Base-by-base conservation (phyloP, 2,888 invertebrate species). In the Tuberolachnus salignus region DNA sequence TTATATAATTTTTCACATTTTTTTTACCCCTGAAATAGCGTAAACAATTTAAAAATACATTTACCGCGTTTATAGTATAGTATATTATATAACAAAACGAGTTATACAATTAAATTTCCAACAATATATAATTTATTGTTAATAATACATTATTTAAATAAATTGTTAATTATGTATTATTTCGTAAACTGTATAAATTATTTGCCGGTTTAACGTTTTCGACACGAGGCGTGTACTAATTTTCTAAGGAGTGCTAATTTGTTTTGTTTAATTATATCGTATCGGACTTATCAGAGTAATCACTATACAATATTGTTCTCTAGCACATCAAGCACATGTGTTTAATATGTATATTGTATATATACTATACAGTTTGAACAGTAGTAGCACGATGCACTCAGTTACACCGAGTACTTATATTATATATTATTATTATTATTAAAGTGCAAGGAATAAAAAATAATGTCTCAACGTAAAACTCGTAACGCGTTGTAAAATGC, bases 401-500 rank as follows among this genome's bases (percentile, higher is more conserved):
- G 16, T 23, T 23, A 10, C 11, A 21, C n/a, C 23, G n/a, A 34
- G 4, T 42, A n/a, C n/a, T n/a, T n/a, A n/a, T 63, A 21, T 19
- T 19, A 44, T 64, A 19, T 64, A 64, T 64, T 51, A 51, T 51
- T 14, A 51, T 42, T 59, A 59, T 34, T 14, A 16, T 42, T 34
- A 69, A 19, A 21, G 34, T 19, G 53, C 34, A n/a, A 34, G 19
- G 34, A 67, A 69, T 69, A 69, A 69, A 69, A 69, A 69, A 53
- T 53, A 69, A 69, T 53, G 69, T 53, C 42, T 16, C 34, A 14
- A 34, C 51, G 46, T 19, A 53, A 69, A 69, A 53, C 53, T 69
- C 69, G 42, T 69, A 69, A 53, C 53, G 53, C 69, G 51, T 14
- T 42, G 53, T 69, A 19, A 69, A 69, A 69, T 69, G 53, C 51